Evolutionary conservation across 2,113 vertebrate species (phyloP).

Genomic region (Epinephelus fuscoguttatus): DNA sequence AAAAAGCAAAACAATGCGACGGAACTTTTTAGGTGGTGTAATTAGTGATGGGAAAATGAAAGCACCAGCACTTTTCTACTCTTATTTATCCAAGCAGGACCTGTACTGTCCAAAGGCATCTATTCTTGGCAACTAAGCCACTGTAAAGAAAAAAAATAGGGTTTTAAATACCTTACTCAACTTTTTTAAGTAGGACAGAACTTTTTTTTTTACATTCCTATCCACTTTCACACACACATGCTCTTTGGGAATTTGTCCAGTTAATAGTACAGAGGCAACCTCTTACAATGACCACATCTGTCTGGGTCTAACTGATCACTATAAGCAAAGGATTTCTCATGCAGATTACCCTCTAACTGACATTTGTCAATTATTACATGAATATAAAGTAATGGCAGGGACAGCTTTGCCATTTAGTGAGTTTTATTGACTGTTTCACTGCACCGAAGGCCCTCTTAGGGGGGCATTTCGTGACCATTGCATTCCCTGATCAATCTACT

Average conservation of each 20-base stretch:
- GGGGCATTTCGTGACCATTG: too few species aligned
- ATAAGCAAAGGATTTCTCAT: too few species aligned
- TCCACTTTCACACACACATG: neutral
- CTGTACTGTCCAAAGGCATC: slow-evolving; percentile 11
- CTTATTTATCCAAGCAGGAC: slow-evolving; percentile 3
- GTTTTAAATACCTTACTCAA: slow-evolving; percentile 29
- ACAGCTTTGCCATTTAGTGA: too few species aligned
- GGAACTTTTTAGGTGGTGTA: neutral
- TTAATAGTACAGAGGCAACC: neutral
- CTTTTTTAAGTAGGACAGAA: slow-evolving; percentile 45
- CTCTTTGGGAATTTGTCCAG: slow-evolving; percentile 7
- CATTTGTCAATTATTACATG: too few species aligned
- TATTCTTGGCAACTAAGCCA: slow-evolving; percentile 31
- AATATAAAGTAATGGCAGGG: too few species aligned
- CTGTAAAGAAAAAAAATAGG: slow-evolving; percentile 6
- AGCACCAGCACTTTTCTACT: slow-evolving; percentile 32
- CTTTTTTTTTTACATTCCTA: neutral
- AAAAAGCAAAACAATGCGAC: slow-evolving; percentile 15
- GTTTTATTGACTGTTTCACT: too few species aligned
- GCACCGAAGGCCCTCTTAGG: too few species aligned
- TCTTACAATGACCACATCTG: too few species aligned
- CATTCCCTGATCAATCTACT: too few species aligned
- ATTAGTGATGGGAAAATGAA: slow-evolving; percentile 25
- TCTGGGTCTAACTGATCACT: too few species aligned
- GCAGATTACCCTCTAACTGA: too few species aligned